Evolutionary conservation across 2,113 vertebrate genomes (phyloP).

Genomic region (Leucopternis melanops): DNA sequence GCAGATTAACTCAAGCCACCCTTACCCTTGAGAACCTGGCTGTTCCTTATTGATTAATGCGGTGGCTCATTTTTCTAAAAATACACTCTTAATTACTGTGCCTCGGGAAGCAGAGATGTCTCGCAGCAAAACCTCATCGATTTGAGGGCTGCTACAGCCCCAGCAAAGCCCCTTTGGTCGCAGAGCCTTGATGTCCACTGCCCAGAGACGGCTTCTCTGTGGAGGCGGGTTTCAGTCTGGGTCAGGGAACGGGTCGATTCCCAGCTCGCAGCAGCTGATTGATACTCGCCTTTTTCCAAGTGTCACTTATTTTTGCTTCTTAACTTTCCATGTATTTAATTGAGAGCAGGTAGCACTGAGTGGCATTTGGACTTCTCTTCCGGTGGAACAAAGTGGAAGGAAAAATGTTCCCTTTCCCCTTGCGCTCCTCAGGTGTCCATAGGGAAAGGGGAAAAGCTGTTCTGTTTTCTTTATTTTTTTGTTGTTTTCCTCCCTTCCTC

Average conservation of each 20-base stretch:
- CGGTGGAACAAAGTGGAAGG: not conserved
- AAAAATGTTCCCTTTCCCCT: not conserved
- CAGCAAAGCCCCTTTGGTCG: not conserved
- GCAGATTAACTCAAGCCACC: not conserved
- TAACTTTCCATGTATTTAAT: not conserved
- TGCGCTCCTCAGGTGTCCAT: not conserved
- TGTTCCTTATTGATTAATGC: not conserved
- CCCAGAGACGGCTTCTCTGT: not conserved
- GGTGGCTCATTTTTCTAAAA: slow-evolving; percentile 12
- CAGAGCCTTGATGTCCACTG: not conserved
- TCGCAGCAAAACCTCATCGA: not conserved
- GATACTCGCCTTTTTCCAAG: not conserved
- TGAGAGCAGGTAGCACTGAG: not conserved
- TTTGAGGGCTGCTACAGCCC: not conserved
- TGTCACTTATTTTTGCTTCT: not conserved
- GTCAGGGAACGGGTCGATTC: accelerated
- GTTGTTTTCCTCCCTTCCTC: not conserved
- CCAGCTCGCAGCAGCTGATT: not conserved
- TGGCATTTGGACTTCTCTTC: not conserved
- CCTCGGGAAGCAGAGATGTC: not conserved
- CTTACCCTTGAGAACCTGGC: not conserved
- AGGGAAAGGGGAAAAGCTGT: not conserved
- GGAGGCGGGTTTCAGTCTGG: not conserved
- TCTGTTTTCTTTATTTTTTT: not conserved
- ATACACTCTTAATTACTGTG: not conserved